A percentile compares a stretch with the other conserved stretches of the same genome.
These are phyloP conservation scores for Emmelina monodactyla DNA, from an alignment of 2,888 invertebrate species.

Conservation along the genomic window DNA sequence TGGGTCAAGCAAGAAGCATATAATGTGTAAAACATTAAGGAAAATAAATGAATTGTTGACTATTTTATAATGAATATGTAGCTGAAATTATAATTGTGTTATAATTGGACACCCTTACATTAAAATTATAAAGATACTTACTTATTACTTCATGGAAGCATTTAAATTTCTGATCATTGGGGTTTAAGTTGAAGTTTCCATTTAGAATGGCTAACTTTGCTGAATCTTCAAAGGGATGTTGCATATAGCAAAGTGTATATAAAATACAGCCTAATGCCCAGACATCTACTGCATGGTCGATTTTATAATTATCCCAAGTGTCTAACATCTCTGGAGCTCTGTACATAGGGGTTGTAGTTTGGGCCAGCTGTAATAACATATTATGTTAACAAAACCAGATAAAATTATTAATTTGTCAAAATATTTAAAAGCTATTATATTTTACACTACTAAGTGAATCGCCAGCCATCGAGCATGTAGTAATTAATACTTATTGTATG, in stretches of 20 bases:
- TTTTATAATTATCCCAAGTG: constrained; percentile 94
- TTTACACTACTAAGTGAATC: too few relatives aligned
- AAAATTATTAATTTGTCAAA: too few relatives aligned
- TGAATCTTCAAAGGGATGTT: constrained; percentile 97
- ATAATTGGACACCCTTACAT: too few relatives aligned
- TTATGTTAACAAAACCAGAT: neutral
- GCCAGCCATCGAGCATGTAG: too few relatives aligned
- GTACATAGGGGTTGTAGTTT: constrained; percentile 92
- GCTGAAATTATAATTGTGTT: too few relatives aligned
- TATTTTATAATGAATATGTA: too few relatives aligned
- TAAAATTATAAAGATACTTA: constrained; percentile 47
- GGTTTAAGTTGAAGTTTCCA: constrained; percentile 89
- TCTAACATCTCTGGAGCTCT: constrained; percentile 98
- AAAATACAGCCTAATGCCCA: constrained; percentile 98
- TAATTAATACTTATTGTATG: too few relatives aligned
- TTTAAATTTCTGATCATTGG: constrained; percentile 79
- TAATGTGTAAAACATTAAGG: too few relatives aligned
- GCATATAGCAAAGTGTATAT: constrained; percentile 89
- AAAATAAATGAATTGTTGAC: too few relatives aligned
- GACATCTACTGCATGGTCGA: constrained; percentile 89
- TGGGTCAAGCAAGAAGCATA: too few relatives aligned
- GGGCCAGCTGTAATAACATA: constrained; percentile 66
- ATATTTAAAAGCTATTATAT: too few relatives aligned
- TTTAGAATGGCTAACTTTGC: constrained; percentile 96
- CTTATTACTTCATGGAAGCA: constrained; percentile 91